Evolutionary conservation across 2,888 invertebrate genomes (phyloP).

Genomic region (Pristionchus maxplancki): DNA sequence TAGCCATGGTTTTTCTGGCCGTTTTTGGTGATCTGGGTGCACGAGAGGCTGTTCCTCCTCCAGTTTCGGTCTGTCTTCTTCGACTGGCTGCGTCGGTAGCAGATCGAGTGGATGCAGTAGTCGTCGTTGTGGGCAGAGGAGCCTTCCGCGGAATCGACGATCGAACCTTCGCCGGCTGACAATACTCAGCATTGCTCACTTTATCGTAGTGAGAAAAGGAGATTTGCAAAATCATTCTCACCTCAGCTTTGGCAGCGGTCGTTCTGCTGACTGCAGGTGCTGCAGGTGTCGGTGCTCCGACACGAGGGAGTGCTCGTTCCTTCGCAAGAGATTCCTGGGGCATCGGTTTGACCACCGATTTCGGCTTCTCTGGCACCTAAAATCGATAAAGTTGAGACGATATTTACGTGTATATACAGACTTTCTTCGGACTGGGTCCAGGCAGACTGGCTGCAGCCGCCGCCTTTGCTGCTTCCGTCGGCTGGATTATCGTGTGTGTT

Average conservation of each 20-base stretch:
- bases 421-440: conserved; percentile 59
- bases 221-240: too few relatives aligned
- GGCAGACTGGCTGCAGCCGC: conserved; percentile 59
- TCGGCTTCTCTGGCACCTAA: conserved; percentile 65
- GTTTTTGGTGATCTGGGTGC: conserved; percentile 53
- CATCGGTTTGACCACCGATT: conserved; percentile 75
- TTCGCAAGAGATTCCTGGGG: conserved; percentile 65
- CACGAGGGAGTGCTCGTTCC: conserved; percentile 46
- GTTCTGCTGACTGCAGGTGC: not conserved
- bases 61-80: conserved; percentile 47
- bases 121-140: not conserved
- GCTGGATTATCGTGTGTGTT: conserved; percentile 72
- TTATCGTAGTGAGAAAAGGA: too few relatives aligned
- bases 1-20: conserved; percentile 51
- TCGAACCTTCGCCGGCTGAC: conserved; percentile 39
- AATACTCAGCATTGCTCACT: too few relatives aligned
- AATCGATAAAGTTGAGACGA: not conserved
- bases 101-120: not conserved
- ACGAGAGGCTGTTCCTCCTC: conserved; percentile 11
- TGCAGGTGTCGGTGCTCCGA: conserved; percentile 12
- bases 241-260: not conserved
- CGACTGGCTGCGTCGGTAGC: conserved; percentile 34
- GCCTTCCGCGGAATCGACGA: conserved; percentile 52
- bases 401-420: not conserved
- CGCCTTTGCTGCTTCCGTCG: conserved; percentile 55